These are phyloP conservation scores for Pseudocheirus occidentalis DNA, from an alignment of 2,797 vertebrate genomes.

Conservation along the genomic window DNA sequence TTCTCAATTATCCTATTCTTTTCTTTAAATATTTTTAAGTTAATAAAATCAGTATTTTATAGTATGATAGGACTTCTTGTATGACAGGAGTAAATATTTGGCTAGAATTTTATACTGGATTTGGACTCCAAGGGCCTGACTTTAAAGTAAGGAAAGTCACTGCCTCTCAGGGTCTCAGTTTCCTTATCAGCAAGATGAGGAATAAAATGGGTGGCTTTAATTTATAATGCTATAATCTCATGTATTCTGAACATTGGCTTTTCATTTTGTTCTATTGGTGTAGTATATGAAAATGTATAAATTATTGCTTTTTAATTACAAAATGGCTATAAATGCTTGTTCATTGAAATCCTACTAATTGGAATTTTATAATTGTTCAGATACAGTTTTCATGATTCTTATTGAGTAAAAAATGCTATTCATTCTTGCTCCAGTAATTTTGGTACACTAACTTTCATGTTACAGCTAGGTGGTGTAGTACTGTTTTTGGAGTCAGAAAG, in stretches of 20 bases:
- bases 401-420: background rate
- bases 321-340: background rate
- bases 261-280: background rate
- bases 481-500: background rate
- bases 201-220: background rate
- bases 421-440: background rate
- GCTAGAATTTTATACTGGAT: background rate
- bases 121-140: background rate
- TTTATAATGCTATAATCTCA: background rate
- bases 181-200: background rate
- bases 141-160: background rate
- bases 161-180: background rate
- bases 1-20: background rate
- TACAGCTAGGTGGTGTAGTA: background rate
- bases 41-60: background rate
- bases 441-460: background rate
- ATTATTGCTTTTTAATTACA: background rate
- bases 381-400: background rate
- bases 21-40: background rate
- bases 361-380: background rate
- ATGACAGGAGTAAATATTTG: background rate
- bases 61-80: background rate
- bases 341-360: background rate
- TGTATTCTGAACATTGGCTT: background rate
- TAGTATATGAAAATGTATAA: background rate